Evolutionary conservation across 2,888 invertebrate genomes (phyloP), one percentile per base, ranked within the genome.

Genomic region (Cephonodes hylas): DNA sequence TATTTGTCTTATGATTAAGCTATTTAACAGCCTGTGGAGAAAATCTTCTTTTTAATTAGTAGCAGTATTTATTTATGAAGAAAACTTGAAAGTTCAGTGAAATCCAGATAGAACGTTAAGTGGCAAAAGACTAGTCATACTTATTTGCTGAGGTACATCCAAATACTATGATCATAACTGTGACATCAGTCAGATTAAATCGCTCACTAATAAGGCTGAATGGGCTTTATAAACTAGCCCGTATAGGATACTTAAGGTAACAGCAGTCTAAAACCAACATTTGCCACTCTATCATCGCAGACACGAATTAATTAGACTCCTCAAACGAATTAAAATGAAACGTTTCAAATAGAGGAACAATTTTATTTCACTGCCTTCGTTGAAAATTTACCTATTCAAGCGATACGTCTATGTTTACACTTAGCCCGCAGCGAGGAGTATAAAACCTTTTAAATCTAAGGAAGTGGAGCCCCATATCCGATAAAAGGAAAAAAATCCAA

Each of bases 401-500:
- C 53, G 53, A 8, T 18, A 18, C 46, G 6, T 25, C 27, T 31
- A 8, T 53, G 18, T 53, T 53, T 53, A 31, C 8, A 31, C 3
- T 31, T 15, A 53, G 31, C 48, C 48, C 48, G 48, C 31, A 53
- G 31, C 27, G 5, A 15, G 10, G n/a, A 27, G 18, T 31, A 20
- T 18, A 53, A 42, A 34, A 15, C 22, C 13, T 42, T 48, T 48
- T 60, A 38, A 18, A 48, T 60, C 18, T 10, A 48, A 34, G 42
- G 20, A 42, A 18, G n/a, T n/a, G 38, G 15, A 15, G 23, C 13
- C 0, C 38, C 31, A 15, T 44, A 23, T 48, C 38, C 20, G 46
- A 48, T 60, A 18, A 42, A 60, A 60, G 38, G 25, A 48, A 60
- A 38, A n/a, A 42, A 60, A 42, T 60, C 23, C 23, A 46, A 60